Base-by-base conservation (phyloP, 2,113 vertebrate genomes). In the Candoia aspera region DNA sequence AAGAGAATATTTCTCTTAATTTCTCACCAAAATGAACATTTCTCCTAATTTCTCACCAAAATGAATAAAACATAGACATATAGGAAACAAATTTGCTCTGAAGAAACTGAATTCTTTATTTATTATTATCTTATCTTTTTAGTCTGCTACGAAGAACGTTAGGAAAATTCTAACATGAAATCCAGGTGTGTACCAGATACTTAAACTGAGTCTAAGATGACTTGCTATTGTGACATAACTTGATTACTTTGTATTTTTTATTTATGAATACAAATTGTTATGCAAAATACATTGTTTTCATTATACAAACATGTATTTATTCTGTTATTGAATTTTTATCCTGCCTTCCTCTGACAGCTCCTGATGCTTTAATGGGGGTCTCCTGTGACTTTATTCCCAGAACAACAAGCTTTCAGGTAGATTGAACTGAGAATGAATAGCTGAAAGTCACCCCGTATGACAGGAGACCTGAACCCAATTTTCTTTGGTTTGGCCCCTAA, bases 1-100 rank as follows among this genome's bases (percentile, higher is more conserved):
- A 24, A 90, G 91, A 90, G n/a, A 83, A 42, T 42, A 2, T 87
- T 8, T 86, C 1, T 0, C 42, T 42, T 42, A 42, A 42, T 93
- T 92, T 90, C 79, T 90, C 6, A 54, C 87, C 85, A 90, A 95
- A 93, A 92, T 84, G n/a, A 83, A 42, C 26, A 2, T 87, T 8
- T 86, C 1, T 0, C 42, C 3, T 42, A 42, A 42, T 93, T 92
- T 90, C 79, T 90, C 6, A 54, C 87, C 83, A 90, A 95, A 93
- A 92, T 84, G 8, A 93, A 91, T 9, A 85, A 87, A 91, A 90
- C 9, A 55, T 13, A 59, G n/a, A 59, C n/a, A 85, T 92, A 92
- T 62, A 26, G 33, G 64, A 87, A 85, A 49, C 21, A 42, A 62
- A 89, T 90, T 84, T 94, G 0, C 55, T 92, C 92, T 79, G 53